Base-by-base conservation (phyloP, 2,797 vertebrate genomes). In the Manis pentadactyla region DNA sequence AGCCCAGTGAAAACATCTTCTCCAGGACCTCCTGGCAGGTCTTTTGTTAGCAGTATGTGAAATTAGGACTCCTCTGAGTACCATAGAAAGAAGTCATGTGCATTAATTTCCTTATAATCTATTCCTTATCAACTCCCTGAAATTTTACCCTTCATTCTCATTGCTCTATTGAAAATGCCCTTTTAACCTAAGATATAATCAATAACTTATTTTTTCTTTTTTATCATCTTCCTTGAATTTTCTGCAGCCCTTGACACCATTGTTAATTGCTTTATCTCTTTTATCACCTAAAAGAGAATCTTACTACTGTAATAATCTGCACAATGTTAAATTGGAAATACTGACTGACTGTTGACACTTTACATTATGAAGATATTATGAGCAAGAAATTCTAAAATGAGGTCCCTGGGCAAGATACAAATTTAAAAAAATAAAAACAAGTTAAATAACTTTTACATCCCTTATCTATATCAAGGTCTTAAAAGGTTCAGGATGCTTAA, bases 31-130 rank as follows among this genome's bases (percentile, higher is more conserved):
- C 59, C 75, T 95, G 90, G 18, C 59, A 73, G 37, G 53, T 69
- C 82, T 71, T 12, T 34, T 90, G 31, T 93, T 71, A 93, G 55
- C 11, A 87, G 75, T 42, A 87, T 63, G 87, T 95, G 92, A 96
- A 97, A 97, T 96, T 86, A 93, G 84, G 34, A 78, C 31, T 87
- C 42, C 11, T 96, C 37, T 37, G 66, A 39, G 18, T 39, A 61
- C 31, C 17, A 4, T 8, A 74, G 61, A 75, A 78, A 15, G 81
- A 46, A 95, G 37, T 59, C 42, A 66, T 79, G 19, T 18, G 18
- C 21, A 57, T 90, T 75, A 23, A 64, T 92, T 90, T 95, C 57
- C 51, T 97, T 63, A 39, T 25, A 57, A 19, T 61, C 18, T 90
- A 49, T 66, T 82, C 23, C 19, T 71, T 64, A 51, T 82, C 21